Base-by-base conservation (phyloP, 2,888 invertebrate genomes). In the Andrena dorsata region DNA sequence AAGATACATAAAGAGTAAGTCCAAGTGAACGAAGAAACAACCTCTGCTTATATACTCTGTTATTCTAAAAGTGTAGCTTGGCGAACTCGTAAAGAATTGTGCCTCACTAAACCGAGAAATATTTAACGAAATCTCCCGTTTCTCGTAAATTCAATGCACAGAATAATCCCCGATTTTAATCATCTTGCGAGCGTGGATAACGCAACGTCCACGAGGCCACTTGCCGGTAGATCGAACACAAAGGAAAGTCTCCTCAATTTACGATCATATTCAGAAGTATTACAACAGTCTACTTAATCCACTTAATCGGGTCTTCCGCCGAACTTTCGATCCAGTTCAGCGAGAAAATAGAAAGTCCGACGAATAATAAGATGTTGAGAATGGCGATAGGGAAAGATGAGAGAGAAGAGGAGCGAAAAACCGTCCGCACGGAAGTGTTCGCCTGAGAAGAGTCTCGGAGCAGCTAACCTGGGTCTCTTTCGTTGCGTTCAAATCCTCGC, bases 381-480 rank as follows among this genome's bases (percentile, higher is more conserved):
- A 23, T 23, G 7, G 56, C 20, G 2, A 23, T 8, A 16, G 49
- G 51, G 23, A 70, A 41, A 10, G 49, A 6, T 20, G 1, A 8
- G 10, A 47, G 6, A 47, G 35, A 61, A 3, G 5, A 60, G 1
- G 23, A 26, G 26, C 2, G 7, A 60, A 41, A 56, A 41, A 56
- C 20, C 8, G 23, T 53, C 35, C 2, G 5, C n/a, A 16, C 26
- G 10, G 3, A 68, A 56, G n/a, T 35, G 26, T 61, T 63, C 53
- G 20, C 66, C 49, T 13, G 20, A 8, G 56, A 32, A 58, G 60
- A 26, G 56, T 66, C 49, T 71, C 35, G 16, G 20, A 66, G 26
- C 64, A 51, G 83, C 87, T 91, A 88, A 94, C 94, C 91, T 92
- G 93, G n/a, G 91, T 92, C 80, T 92, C 93, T 82, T 92, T 93